Conservation (phyloP, 2,888 invertebrate genomes). For the Calliphora vomitoria region DNA sequence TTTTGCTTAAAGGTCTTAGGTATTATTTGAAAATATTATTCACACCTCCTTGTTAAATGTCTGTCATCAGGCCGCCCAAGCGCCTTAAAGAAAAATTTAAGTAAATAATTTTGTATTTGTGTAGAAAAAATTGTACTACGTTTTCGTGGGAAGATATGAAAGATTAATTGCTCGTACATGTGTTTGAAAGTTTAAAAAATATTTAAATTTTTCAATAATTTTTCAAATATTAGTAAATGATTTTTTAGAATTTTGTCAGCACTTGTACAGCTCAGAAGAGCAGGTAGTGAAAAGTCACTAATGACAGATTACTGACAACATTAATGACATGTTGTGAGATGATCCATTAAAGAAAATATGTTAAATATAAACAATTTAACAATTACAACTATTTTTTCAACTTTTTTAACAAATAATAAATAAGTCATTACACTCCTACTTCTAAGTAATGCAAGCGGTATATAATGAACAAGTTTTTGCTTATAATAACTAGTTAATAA, state of each 20-base stretch:
- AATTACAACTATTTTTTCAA: too few relatives aligned
- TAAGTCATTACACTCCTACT: too few relatives aligned
- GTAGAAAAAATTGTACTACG: neutral
- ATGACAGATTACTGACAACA: neutral
- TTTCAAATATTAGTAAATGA: neutral
- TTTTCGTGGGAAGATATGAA: conserved; percentile 22
- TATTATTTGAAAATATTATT: conserved; percentile 30
- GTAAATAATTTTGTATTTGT: conserved; percentile 1
- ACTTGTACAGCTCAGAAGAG: neutral
- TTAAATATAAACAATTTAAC: too few relatives aligned
- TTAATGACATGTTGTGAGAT: neutral
- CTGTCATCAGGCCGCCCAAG: conserved; percentile 49
- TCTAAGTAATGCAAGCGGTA: too few relatives aligned
- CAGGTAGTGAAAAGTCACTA: neutral
- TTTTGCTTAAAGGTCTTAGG: neutral
- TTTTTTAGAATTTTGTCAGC: conserved; percentile 10
- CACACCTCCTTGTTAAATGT: conserved; percentile 63
- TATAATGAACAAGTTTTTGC: too few relatives aligned
- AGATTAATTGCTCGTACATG: conserved; percentile 14
- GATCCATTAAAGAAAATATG: too few relatives aligned
- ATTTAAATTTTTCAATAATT: conserved; percentile 9
- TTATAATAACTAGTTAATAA: too few relatives aligned
- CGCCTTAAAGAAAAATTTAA: conserved; percentile 51
- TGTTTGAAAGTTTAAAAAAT: neutral
- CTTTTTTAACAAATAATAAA: too few relatives aligned